Percentiles rank a stretch among this genome's conserved stretches.
Evolutionary conservation across 2,113 vertebrate species (phyloP).

Genomic region (Daphoenositta chrysoptera): DNA sequence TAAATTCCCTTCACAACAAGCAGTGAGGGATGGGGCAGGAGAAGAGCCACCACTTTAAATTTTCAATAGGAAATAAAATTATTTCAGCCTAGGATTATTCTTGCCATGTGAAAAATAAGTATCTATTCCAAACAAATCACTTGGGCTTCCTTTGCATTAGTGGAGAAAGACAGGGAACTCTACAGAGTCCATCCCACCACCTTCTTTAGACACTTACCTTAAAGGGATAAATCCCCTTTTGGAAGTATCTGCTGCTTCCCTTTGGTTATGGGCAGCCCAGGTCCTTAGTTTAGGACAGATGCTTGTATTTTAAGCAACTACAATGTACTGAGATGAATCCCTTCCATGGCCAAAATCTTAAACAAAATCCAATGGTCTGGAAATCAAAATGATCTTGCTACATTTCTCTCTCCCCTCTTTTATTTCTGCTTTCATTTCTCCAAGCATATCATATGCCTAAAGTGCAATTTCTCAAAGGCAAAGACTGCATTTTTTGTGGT

Average conservation of each 20-base stretch:
- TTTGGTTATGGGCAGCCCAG: neutral
- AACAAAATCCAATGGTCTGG: neutral
- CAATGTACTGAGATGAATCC: neutral
- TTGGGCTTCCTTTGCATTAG: neutral
- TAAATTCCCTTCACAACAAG: neutral
- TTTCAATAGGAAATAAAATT: neutral
- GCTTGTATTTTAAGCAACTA: neutral
- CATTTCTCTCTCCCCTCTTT: neutral
- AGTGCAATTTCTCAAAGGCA: neutral
- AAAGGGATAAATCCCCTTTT: neutral
- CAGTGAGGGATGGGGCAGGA: neutral
- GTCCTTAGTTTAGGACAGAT: neutral
- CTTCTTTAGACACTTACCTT: neutral
- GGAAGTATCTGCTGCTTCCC: neutral
- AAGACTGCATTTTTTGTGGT: neutral
- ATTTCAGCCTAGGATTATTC: neutral
- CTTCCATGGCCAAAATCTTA: neutral
- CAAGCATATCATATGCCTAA: neutral
- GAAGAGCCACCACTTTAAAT: neutral
- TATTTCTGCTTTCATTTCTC: neutral
- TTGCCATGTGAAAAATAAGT: neutral
- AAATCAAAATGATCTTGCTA: neutral
- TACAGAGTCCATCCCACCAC: neutral
- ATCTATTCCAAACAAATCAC: neutral
- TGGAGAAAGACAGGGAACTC: neutral